Conservation (phyloP, 2,113 vertebrate genomes). For the Gavia stellata region DNA sequence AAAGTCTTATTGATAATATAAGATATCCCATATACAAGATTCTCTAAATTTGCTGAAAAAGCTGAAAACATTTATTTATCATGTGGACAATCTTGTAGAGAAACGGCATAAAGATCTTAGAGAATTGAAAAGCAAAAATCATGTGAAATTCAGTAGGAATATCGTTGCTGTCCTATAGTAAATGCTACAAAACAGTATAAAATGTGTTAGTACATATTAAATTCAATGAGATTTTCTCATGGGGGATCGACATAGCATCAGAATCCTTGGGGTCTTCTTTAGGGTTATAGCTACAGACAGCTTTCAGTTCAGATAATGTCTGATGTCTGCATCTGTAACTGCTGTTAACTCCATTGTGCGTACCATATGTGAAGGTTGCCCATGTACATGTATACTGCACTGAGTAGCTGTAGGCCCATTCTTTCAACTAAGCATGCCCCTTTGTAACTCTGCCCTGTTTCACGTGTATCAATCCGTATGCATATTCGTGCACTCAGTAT, state of each 20-base stretch:
- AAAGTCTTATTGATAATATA: neutral
- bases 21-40: neutral
- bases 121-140: neutral
- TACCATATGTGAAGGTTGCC: neutral
- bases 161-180: neutral
- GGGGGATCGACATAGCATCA: neutral
- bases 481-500: neutral
- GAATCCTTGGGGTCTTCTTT: neutral
- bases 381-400: rapidly evolving
- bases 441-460: neutral
- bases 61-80: neutral
- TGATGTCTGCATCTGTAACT: neutral
- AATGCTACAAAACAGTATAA: neutral
- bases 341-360: neutral
- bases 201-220: neutral
- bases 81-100: neutral
- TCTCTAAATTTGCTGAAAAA: neutral
- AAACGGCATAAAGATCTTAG: neutral
- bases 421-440: neutral
- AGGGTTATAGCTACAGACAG: neutral
- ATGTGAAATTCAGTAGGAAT: neutral
- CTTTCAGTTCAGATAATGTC: neutral
- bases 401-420: neutral
- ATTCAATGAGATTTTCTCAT: neutral
- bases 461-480: neutral